Conservation (phyloP, 2,113 vertebrate genomes). For the Eurypyga helias region DNA sequence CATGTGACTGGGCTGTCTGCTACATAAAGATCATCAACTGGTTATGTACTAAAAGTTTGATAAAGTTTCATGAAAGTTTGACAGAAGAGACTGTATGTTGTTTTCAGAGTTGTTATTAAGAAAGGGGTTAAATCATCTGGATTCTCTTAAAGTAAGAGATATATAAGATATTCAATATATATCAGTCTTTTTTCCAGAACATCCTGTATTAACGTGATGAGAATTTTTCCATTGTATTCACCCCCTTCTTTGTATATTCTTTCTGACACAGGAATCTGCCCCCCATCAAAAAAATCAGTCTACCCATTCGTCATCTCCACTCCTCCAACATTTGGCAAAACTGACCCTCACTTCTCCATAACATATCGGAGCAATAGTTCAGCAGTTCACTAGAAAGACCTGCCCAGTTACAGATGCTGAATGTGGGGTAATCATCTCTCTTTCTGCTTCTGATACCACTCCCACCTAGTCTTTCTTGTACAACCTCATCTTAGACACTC, state of each 20-base stretch:
- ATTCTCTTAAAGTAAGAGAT: not conserved
- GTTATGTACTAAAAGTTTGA: not conserved
- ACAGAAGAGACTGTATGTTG: not conserved
- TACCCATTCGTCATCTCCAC: not conserved
- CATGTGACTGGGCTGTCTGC: not conserved
- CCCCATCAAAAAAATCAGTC: not conserved
- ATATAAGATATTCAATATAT: not conserved
- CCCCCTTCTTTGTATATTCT: not conserved
- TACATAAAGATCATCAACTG: not conserved
- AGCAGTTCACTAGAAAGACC: not conserved
- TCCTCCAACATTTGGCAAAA: not conserved
- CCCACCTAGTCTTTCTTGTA: not conserved
- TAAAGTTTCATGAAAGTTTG: not conserved
- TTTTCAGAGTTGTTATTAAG: not conserved
- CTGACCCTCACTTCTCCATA: not conserved
- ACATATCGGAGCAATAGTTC: not conserved
- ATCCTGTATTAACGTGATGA: not conserved
- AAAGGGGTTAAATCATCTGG: not conserved
- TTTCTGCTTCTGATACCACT: not conserved
- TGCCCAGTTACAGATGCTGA: not conserved
- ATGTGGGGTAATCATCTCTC: rapidly evolving
- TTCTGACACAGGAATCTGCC: not conserved
- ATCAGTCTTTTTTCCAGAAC: not conserved
- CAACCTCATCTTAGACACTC: not conserved
- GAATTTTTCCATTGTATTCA: not conserved